Percentiles rank a stretch among this genome's conserved stretches.
Evolutionary conservation across 2,888 invertebrate species (phyloP).

Genomic region (Pharmacophagus antenor): DNA sequence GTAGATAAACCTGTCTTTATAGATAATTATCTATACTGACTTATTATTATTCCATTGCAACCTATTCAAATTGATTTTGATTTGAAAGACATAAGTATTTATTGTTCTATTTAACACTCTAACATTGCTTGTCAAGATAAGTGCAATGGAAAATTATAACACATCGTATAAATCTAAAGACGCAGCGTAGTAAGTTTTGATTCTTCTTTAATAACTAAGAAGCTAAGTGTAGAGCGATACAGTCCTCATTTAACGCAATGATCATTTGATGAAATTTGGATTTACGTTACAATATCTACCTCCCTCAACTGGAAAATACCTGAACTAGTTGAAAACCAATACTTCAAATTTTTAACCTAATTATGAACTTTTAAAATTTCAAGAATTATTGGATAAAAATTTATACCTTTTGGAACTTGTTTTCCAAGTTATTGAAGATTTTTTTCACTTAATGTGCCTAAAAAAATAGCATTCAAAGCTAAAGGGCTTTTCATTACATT

Average conservation of each 20-base stretch:
- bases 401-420: too few relatives aligned
- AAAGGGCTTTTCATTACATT: too few relatives aligned
- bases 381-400: too few relatives aligned
- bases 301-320: background rate
- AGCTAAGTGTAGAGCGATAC: background rate
- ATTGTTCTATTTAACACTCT: slow-evolving; percentile 25
- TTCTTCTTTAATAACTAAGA: background rate
- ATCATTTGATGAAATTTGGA: background rate
- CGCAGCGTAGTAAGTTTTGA: background rate
- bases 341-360: too few relatives aligned
- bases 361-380: too few relatives aligned
- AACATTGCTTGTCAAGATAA: slow-evolving; percentile 27
- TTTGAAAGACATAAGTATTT: slow-evolving; percentile 30
- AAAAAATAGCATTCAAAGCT: too few relatives aligned
- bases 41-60: slow-evolving; percentile 22
- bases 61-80: slow-evolving; percentile 28
- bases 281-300: background rate
- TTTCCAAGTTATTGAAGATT: too few relatives aligned
- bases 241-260: background rate
- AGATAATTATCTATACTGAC: slow-evolving; percentile 15
- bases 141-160: slow-evolving; percentile 29
- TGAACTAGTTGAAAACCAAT: too few relatives aligned
- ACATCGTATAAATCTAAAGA: slow-evolving; percentile 10
- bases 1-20: slow-evolving; percentile 20
- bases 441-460: too few relatives aligned